Percentiles rank a stretch among this genome's conserved stretches.
Evolutionary conservation across 2,113 vertebrate species (phyloP).

Genomic region (Nerophis lumbriciformis): DNA sequence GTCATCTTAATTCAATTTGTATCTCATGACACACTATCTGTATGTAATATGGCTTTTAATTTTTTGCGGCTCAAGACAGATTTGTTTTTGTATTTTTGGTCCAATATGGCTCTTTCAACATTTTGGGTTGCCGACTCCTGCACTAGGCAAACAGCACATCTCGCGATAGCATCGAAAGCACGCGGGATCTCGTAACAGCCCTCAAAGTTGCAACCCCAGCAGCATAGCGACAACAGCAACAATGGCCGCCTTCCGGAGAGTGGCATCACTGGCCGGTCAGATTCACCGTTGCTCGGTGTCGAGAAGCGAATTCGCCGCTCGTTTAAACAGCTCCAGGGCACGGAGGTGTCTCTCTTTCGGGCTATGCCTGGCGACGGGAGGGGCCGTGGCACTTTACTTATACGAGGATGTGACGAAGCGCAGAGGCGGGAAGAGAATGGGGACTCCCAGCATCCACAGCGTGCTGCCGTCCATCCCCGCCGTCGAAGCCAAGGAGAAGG

Average conservation of each 20-base stretch:
- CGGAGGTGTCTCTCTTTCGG: constrained; percentile 46
- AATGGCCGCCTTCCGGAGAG: constrained; percentile 71
- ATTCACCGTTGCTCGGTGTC: constrained; percentile 34
- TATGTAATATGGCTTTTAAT: too few relatives aligned
- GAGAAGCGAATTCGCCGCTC: constrained; percentile 26
- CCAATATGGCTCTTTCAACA: too few relatives aligned
- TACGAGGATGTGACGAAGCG: constrained; percentile 36
- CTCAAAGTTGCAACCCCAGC: constrained; percentile 37
- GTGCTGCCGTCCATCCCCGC: constrained; percentile 57
- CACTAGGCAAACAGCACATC: constrained; percentile 32
- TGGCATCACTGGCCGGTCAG: constrained; percentile 48
- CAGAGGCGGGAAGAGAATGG: constrained; percentile 44
- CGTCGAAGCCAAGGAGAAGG: constrained; percentile 71
- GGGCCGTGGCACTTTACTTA: constrained; percentile 58
- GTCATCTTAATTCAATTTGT: too few relatives aligned
- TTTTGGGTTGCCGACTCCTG: too few relatives aligned
- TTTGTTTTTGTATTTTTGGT: too few relatives aligned
- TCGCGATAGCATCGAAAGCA: constrained; percentile 57
- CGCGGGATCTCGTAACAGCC: constrained; percentile 37
- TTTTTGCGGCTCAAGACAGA: too few relatives aligned
- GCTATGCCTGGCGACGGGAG: constrained; percentile 60
- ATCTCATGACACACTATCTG: too few relatives aligned
- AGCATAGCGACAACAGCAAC: constrained; percentile 40
- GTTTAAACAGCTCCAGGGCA: constrained; percentile 2
- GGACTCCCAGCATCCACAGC: constrained; percentile 31